phyloP scores from a whole-genome alignment of 1,140 invertebrate species.

The Octopus sinensis region DNA sequence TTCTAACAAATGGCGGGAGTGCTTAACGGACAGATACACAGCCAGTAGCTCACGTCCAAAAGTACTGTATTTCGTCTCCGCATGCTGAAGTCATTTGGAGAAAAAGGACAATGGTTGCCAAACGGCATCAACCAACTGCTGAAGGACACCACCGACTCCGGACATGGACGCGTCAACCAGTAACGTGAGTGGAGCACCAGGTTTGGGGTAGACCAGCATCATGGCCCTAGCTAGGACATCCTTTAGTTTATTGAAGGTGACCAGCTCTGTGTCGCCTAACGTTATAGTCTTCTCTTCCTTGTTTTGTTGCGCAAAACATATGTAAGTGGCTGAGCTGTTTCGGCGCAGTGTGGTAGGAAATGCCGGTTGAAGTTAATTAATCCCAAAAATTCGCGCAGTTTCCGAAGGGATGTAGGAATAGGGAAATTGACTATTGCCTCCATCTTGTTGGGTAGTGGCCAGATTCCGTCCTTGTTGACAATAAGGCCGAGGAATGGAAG shows the following conservation, averaged over 20 bases:
- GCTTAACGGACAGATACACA: neutral
- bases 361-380: slow-evolving; percentile 25
- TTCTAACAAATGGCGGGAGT: neutral
- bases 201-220: neutral
- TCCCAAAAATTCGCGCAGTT: neutral
- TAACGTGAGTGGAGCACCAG: neutral
- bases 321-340: slow-evolving; percentile 16
- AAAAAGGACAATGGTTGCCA: neutral
- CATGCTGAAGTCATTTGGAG: neutral
- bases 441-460: neutral
- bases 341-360: slow-evolving; percentile 20
- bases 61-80: neutral
- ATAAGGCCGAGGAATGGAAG: neutral
- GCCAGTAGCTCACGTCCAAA: slow-evolving; percentile 18
- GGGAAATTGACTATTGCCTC: neutral
- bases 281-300: neutral
- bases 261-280: neutral
- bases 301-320: neutral
- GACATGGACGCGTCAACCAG: neutral
- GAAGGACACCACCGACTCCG: neutral
- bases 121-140: neutral
- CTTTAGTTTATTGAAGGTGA: neutral
- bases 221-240: neutral
- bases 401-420: neutral
- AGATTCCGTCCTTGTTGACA: neutral